Evolutionary conservation across 2,888 invertebrate genomes (phyloP), one percentile per base, ranked within the genome.

Genomic region (Leucozona laternaria): DNA sequence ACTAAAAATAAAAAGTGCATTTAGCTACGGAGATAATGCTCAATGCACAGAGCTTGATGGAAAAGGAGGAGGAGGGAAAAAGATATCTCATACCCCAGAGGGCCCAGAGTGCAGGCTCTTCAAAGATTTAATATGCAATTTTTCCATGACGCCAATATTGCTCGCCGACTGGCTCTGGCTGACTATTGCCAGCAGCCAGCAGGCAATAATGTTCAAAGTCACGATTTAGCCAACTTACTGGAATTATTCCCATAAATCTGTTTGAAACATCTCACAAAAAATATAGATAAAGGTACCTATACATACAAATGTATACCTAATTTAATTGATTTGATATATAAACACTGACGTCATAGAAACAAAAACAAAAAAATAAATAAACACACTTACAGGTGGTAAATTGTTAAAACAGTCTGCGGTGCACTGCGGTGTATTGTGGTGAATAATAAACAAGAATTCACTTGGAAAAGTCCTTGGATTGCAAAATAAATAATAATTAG

Each of bases 141-240:
- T 88, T 88, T 82, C 79, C 86, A 83, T 88, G 88, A 82, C 88
- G 88, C 77, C 88, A 88, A 62, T 64, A 86, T 37, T 81, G 77
- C 72, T 79, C 10, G 15, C 68, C 25, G 50, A 22, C 31, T 31
- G 31, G 31, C 31, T 6, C n/a, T n/a, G n/a, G 31, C 4, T 5
- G 28, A 31, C 60, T 40, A 72, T 79, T 55, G 79, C 72, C n/a
- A 45, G 55, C 43, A 13, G 62, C 31, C 85, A 70, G 31, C 50
- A 82, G 78, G 80, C 83, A 81, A 85, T 81, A 66, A 31, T 80
- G 68, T 73, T 75, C 73, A 75, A 86, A 86, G 86, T 86, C 86
- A 86, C 86, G 86, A 82, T 82, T 70, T n/a, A 81, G 70, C 58
- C 48, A 79, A 78, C 81, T 45, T 28, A 77, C 31, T 55, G 37